Evolutionary conservation across 1,140 invertebrate genomes (phyloP).

Genomic region (Nephila pilipes): DNA sequence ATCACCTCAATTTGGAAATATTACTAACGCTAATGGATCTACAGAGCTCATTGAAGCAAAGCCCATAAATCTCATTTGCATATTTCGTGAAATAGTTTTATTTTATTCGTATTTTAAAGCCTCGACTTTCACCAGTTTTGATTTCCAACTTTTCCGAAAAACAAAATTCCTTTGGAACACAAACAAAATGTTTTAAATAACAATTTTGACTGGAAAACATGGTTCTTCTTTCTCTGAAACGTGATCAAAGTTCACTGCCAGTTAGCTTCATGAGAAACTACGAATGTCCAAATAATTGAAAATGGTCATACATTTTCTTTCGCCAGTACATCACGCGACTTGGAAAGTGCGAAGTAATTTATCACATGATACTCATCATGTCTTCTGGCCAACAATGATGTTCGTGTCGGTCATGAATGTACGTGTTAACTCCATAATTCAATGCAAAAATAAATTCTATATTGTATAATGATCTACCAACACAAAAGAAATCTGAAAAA

Average conservation of each 20-base stretch:
- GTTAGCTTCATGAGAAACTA: not conserved
- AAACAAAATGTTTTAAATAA: constrained; percentile 7
- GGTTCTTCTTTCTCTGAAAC: not conserved
- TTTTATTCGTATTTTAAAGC: not conserved
- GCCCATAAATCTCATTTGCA: not conserved
- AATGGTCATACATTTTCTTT: not conserved
- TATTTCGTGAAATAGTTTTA: not conserved
- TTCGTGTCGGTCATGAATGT: not conserved
- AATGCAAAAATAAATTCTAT: not conserved
- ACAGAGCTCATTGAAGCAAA: not conserved
- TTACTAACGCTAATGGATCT: not conserved
- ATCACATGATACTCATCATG: constrained; percentile 16
- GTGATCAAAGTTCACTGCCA: constrained; percentile 1
- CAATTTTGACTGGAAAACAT: not conserved
- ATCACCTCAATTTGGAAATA: not conserved
- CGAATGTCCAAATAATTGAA: constrained; percentile 7
- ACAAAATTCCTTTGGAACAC: not conserved
- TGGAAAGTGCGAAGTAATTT: not conserved
- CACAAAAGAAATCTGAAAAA: not conserved
- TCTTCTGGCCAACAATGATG: not conserved
- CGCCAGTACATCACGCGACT: not conserved
- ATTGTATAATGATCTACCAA: not conserved
- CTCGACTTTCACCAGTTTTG: not conserved
- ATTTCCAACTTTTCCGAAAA: not conserved
- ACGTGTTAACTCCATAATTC: not conserved